phyloP scores from a whole-genome alignment of 1,140 invertebrate species.

The Riptortus pedestris region DNA sequence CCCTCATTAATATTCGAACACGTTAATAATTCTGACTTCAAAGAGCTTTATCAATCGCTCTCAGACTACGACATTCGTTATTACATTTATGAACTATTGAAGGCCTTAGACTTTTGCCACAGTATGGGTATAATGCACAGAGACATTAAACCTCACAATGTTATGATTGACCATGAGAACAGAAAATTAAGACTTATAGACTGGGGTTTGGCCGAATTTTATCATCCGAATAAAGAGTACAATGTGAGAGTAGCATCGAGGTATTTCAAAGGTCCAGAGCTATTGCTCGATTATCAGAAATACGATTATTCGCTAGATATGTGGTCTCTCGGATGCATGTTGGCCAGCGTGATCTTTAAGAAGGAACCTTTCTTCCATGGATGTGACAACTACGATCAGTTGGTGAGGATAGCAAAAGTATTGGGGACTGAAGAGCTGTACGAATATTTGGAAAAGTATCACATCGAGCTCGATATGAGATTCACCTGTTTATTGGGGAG shows the following conservation, averaged over 20 bases:
- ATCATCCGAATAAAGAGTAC: constrained; percentile 98
- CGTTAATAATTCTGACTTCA: constrained; percentile 99
- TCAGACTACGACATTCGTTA: constrained; percentile 99
- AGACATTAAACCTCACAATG: constrained; percentile 98
- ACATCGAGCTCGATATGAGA: constrained; percentile 88
- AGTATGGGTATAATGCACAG: constrained; percentile 99
- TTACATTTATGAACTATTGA: constrained; percentile 83
- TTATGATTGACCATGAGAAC: constrained; percentile 99
- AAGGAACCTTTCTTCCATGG: constrained; percentile 99
- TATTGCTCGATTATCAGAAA: constrained; percentile 96
- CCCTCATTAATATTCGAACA: constrained; percentile 99
- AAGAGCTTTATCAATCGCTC: constrained; percentile 98
- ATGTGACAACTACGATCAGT: constrained; percentile 99
- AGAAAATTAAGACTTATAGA: constrained; percentile 95
- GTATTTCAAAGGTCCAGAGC: constrained; percentile 96
- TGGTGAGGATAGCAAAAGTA: constrained; percentile 98
- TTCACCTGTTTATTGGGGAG: constrained; percentile 34
- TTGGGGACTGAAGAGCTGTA: constrained; percentile 97
- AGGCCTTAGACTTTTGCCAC: constrained; percentile 98
- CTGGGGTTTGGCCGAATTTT: constrained; percentile 99
- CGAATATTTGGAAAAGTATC: constrained; percentile 99
- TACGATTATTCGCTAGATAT: constrained; percentile 99
- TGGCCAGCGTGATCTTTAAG: constrained; percentile 99
- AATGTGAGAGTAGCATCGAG: constrained; percentile 97
- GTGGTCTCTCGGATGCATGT: constrained; percentile 99